These are phyloP conservation scores for Rhingia rostrata DNA, from an alignment of 2,888 invertebrate species.

Conservation along the genomic window DNA sequence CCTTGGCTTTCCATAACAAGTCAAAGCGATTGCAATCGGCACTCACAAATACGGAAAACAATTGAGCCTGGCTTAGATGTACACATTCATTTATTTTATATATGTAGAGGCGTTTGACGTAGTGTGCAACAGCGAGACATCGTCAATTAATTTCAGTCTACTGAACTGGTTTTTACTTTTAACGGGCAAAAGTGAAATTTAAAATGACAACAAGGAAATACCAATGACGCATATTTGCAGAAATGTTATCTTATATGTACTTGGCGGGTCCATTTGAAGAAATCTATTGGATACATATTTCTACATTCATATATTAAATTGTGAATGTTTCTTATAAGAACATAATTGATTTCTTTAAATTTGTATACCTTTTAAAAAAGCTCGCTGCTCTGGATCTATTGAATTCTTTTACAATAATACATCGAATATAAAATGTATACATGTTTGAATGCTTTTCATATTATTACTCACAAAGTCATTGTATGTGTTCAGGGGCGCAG, in stretches of 20 bases:
- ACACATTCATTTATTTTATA: neutral
- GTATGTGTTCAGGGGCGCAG: no score
- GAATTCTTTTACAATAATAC: no score
- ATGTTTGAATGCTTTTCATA: no score
- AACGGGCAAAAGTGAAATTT: slow-evolving; percentile 17
- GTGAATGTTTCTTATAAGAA: no score
- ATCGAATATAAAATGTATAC: no score
- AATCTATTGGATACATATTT: no score
- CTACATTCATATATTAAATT: no score
- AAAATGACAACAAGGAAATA: slow-evolving; percentile 13
- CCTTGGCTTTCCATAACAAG: slow-evolving; percentile 29
- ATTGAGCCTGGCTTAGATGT: slow-evolving; percentile 5
- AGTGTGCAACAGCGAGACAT: slow-evolving; percentile 7
- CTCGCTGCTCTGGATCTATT: no score
- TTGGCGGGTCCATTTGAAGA: no score
- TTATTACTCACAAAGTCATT: no score
- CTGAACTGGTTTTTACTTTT: slow-evolving; percentile 10
- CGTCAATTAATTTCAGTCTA: slow-evolving; percentile 19
- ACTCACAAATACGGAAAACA: slow-evolving; percentile 33
- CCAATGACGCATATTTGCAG: slow-evolving; percentile 2
- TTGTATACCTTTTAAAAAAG: no score
- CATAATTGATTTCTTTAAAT: no score
- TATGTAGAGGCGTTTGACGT: neutral
- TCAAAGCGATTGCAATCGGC: slow-evolving; percentile 16
- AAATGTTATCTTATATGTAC: neutral